A percentile compares a stretch with the other conserved stretches of the same genome.
Evolutionary conservation across 2,888 invertebrate species (phyloP).

Genomic region (Trachelus stipa): DNA sequence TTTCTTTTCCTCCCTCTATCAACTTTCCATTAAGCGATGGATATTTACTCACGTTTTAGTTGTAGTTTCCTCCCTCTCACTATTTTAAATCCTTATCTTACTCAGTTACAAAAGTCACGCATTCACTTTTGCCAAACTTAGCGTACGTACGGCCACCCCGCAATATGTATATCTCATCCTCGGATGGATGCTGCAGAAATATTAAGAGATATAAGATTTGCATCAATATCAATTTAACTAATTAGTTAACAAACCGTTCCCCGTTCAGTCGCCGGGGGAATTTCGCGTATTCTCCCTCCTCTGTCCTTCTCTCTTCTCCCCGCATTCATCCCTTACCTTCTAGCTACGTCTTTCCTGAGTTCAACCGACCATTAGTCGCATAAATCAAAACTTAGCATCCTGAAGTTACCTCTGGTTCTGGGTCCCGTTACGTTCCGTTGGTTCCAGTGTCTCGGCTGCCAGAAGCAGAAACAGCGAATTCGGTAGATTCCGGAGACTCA

Average conservation of each 20-base stretch:
- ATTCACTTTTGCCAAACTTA: neutral
- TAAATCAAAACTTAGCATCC: slow-evolving; percentile 60
- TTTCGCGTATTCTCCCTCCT: neutral
- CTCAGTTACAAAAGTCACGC: neutral
- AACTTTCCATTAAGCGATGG: neutral
- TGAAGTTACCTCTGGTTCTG: slow-evolving; percentile 44
- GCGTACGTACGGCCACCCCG: neutral
- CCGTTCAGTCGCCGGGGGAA: neutral
- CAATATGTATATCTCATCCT: neutral
- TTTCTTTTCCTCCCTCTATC: neutral
- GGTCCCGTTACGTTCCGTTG: slow-evolving; percentile 42
- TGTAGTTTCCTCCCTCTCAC: neutral
- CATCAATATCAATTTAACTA: slow-evolving; percentile 47
- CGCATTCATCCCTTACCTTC: slow-evolving; percentile 27
- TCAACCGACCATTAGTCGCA: slow-evolving; percentile 53
- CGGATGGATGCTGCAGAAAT: neutral
- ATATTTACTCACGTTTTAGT: neutral
- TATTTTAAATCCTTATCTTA: neutral
- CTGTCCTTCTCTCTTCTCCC: slow-evolving; percentile 36
- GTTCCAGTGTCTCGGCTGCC: slow-evolving; percentile 17
- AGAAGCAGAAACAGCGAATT: slow-evolving; percentile 16
- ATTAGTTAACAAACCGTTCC: slow-evolving; percentile 44
- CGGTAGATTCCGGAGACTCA: neutral
- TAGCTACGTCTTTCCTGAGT: slow-evolving; percentile 40
- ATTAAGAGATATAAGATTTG: slow-evolving; percentile 16